These are phyloP conservation scores for Heliconius nattereri DNA, from an alignment of 1,140 invertebrate genomes.

Conservation along the genomic window DNA sequence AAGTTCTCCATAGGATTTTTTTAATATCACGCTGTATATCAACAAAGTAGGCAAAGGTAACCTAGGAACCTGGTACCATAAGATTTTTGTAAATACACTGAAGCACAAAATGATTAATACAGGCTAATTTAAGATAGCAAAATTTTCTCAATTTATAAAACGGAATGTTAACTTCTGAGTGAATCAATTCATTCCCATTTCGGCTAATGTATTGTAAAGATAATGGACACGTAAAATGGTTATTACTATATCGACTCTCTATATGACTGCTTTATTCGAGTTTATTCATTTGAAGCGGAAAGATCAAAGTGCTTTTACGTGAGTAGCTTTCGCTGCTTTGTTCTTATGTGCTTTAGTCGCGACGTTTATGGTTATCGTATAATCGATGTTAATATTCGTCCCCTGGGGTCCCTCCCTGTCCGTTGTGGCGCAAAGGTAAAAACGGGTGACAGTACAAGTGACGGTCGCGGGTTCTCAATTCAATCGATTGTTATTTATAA, in stretches of 20 bases:
- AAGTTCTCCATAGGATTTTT: background rate
- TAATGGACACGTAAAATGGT: slow-evolving; percentile 32
- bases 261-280: slow-evolving; percentile 33
- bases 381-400: background rate
- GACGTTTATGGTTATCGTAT: slow-evolving; percentile 10
- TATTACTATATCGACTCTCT: slow-evolving; percentile 31
- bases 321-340: slow-evolving; percentile 11
- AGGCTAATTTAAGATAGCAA: background rate
- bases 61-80: background rate
- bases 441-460: no score
- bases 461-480: no score
- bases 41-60: no score
- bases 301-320: slow-evolving; percentile 30
- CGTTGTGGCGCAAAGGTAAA: no score
- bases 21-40: no score
- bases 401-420: background rate
- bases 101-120: background rate
- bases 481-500: no score
- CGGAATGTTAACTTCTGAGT: background rate
- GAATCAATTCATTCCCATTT: slow-evolving; percentile 26
- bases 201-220: slow-evolving; percentile 35
- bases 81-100: background rate
- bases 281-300: slow-evolving; percentile 24
- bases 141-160: background rate
- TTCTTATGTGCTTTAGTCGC: background rate